These are phyloP conservation scores for Gerosis bhagava DNA, from an alignment of 2,888 invertebrate species.

Conservation along the genomic window DNA sequence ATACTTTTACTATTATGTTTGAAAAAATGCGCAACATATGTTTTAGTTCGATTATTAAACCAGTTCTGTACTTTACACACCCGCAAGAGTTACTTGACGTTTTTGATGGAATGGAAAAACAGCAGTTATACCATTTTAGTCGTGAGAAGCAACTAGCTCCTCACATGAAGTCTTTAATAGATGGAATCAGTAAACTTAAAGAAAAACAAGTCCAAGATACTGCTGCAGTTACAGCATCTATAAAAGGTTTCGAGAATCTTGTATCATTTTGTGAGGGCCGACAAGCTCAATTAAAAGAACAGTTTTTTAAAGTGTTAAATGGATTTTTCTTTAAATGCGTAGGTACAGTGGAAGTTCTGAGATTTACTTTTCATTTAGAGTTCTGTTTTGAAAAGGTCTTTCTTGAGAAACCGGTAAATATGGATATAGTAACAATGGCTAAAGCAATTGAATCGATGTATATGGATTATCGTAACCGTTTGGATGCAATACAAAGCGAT, in stretches of 20 bases:
- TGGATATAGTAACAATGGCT: conserved; percentile 80
- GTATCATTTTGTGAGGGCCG: conserved; percentile 73
- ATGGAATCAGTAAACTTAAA: conserved; percentile 69
- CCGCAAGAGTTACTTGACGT: conserved; percentile 79
- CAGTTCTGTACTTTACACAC: conserved; percentile 80
- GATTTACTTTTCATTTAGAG: conserved; percentile 82
- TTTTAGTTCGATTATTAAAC: conserved; percentile 56
- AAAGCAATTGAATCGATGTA: conserved; percentile 82
- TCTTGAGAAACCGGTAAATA: conserved; percentile 80
- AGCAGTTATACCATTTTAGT: conserved; percentile 84
- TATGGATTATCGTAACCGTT: conserved; percentile 66
- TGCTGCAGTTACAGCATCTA: conserved; percentile 43
- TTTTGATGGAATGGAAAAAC: conserved; percentile 83
- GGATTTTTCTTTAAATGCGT: conserved; percentile 81
- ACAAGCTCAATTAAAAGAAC: conserved; percentile 71
- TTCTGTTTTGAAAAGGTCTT: conserved; percentile 84
- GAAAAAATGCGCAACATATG: conserved; percentile 74
- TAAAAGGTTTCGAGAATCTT: conserved; percentile 49
- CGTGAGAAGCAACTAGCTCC: conserved; percentile 82
- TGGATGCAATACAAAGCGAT: conserved; percentile 80
- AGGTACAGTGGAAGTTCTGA: conserved; percentile 79
- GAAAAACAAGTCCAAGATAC: conserved; percentile 56
- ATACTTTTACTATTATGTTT: conserved; percentile 63
- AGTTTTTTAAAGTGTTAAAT: conserved; percentile 79
- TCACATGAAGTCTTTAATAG: conserved; percentile 71